Conservation (phyloP, 2,888 invertebrate species). For the Meteorus colon region DNA sequence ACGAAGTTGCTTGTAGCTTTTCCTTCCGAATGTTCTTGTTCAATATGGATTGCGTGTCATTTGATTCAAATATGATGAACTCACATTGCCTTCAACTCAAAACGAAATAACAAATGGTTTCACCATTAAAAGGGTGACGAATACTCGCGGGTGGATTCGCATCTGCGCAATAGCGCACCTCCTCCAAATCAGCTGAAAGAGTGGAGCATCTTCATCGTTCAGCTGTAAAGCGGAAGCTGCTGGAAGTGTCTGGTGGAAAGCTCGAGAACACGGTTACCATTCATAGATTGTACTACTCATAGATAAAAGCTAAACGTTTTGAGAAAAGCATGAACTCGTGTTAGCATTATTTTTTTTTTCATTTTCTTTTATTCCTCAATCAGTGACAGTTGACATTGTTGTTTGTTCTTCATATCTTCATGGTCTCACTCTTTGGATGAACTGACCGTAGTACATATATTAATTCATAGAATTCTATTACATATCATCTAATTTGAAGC, state of each 20-base stretch:
- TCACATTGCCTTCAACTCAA: no score
- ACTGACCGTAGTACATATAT: no score
- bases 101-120: no score
- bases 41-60: no score
- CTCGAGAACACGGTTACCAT: slow-evolving; percentile 47
- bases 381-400: background rate
- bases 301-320: slow-evolving; percentile 29
- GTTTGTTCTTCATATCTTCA: background rate
- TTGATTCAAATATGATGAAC: no score
- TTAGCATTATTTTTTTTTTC: slow-evolving; percentile 34
- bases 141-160: slow-evolving; percentile 40
- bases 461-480: no score
- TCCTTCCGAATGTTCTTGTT: no score
- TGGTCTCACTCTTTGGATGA: no score
- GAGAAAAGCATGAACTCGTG: slow-evolving; percentile 32
- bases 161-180: slow-evolving; percentile 46
- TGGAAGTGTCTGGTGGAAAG: slow-evolving; percentile 43
- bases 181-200: slow-evolving; percentile 20
- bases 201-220: slow-evolving; percentile 49
- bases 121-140: background rate
- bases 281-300: slow-evolving; percentile 50
- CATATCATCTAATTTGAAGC: no score
- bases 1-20: no score
- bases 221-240: slow-evolving; percentile 40
- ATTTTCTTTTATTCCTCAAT: background rate